These are phyloP conservation scores for Enhydra lutris DNA, from an alignment of 2,113 vertebrate genomes.

Conservation along the genomic window DNA sequence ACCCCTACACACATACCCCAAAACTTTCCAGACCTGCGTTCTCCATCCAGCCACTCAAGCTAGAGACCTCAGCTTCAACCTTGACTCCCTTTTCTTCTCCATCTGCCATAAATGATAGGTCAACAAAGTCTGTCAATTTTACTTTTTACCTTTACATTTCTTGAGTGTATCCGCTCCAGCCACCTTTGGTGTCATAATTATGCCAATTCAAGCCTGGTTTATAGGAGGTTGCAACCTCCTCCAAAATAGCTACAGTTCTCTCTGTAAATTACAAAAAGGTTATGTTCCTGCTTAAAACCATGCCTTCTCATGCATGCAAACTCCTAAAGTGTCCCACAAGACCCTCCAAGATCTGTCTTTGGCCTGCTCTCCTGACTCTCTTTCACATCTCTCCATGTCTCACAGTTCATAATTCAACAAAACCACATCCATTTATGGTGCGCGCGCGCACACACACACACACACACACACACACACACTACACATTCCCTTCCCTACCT, in stretches of 20 bases:
- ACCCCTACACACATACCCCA: fast-evolving
- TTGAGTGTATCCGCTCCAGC: background rate
- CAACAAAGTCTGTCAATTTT: background rate
- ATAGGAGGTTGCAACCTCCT: background rate
- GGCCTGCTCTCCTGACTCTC: background rate
- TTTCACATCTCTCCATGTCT: background rate
- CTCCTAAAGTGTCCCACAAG: background rate
- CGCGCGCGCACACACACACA: background rate
- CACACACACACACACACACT: background rate
- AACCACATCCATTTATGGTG: background rate
- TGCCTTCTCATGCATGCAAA: background rate
- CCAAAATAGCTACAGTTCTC: background rate
- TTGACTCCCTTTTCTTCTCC: background rate
- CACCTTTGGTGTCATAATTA: background rate
- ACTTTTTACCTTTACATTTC: background rate
- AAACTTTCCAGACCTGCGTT: background rate
- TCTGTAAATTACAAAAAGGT: background rate
- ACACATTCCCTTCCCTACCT: background rate
- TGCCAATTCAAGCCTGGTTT: background rate
- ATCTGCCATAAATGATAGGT: background rate
- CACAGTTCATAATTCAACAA: background rate
- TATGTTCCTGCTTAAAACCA: background rate
- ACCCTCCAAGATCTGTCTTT: background rate
- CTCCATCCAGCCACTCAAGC: background rate
- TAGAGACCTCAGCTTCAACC: background rate